Base-by-base conservation (phyloP, 2,113 vertebrate species). In the Hyla sarda region DNA sequence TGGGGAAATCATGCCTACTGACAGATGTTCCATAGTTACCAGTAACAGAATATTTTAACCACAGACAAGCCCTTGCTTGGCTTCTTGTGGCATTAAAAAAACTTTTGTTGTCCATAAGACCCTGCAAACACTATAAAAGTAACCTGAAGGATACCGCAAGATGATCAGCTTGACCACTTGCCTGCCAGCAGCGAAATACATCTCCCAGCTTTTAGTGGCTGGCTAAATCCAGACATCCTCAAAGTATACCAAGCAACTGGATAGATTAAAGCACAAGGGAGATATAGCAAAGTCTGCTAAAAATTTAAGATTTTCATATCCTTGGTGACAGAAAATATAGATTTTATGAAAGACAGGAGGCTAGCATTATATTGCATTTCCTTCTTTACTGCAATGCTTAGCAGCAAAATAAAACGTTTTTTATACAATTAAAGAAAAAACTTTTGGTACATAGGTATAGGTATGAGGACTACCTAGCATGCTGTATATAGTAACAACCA, bases 121-220 rank as follows among this genome's bases (percentile, higher is more conserved):
- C 30, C 73, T 47, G 21, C 54, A 75, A 84, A 84, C 54, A 17
- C 72, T 76, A 74, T 83, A 83, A 83, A 83, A 83, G 52, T 73
- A 73, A 48, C 76, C 54, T 60, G 75, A 56, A 76, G 84, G 60
- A 80, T 80, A 80, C 84, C 84, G 50, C 84, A 86, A 25, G 75
- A 85, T 85, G 75, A 72, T 67, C 62, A 80, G 69, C 58, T 50
- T 86, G 50, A 80, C 41, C 30, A 56, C 28, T 37, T 45, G 34
- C 34, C 48, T 86, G 62, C 84, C 76, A 80, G 28, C 75, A 72
- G 62, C 19, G 45, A 60, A 62, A 60, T 67, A 83, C 23, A 58
- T 84, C 52, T 60, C 69, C 32, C 50, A 84, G 52, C 47, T 69
- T 16, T 72, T 72, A 48, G 62, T 52, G 47, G 47, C 19, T 85